Percentiles rank a stretch among this genome's conserved stretches.
Evolutionary conservation across 2,888 invertebrate genomes (phyloP).

Genomic region (Ennomos erosarius): DNA sequence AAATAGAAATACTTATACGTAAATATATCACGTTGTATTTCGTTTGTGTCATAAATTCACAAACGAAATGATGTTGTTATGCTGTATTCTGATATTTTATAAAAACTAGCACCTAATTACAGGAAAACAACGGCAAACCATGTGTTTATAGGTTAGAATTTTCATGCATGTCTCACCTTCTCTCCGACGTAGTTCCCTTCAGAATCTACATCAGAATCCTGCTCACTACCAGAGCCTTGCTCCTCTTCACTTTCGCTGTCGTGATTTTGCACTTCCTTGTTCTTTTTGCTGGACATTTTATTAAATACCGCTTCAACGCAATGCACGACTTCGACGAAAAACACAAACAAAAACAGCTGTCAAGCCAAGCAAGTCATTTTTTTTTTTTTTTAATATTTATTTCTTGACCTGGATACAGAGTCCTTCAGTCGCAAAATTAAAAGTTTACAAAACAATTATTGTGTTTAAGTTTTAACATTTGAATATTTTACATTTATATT

Average conservation of each 20-base stretch:
- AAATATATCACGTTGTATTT: too few species aligned
- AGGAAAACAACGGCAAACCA: slow-evolving; percentile 46
- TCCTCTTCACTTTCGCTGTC: slow-evolving; percentile 79
- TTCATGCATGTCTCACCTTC: slow-evolving; percentile 66
- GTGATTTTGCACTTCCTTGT: slow-evolving; percentile 68
- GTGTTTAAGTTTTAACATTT: too few species aligned
- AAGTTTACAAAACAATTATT: too few species aligned
- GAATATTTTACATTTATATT: too few species aligned
- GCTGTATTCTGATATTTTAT: neutral
- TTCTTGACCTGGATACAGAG: too few species aligned
- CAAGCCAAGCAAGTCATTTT: neutral
- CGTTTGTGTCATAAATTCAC: neutral
- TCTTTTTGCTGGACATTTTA: slow-evolving; percentile 77
- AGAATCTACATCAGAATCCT: slow-evolving; percentile 78
- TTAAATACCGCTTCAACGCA: slow-evolving; percentile 13
- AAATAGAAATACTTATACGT: too few species aligned
- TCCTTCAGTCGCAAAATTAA: too few species aligned
- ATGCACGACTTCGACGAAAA: slow-evolving; percentile 4
- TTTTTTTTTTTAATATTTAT: too few species aligned
- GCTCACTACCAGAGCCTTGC: slow-evolving; percentile 69
- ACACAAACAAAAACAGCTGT: slow-evolving; percentile 27
- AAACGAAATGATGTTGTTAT: neutral
- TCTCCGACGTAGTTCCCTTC: slow-evolving; percentile 84
- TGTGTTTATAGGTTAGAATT: slow-evolving; percentile 73
- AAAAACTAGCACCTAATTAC: slow-evolving; percentile 1